Evolutionary conservation across 2,113 vertebrate species (phyloP).

Genomic region (Platysternon megacephalum): DNA sequence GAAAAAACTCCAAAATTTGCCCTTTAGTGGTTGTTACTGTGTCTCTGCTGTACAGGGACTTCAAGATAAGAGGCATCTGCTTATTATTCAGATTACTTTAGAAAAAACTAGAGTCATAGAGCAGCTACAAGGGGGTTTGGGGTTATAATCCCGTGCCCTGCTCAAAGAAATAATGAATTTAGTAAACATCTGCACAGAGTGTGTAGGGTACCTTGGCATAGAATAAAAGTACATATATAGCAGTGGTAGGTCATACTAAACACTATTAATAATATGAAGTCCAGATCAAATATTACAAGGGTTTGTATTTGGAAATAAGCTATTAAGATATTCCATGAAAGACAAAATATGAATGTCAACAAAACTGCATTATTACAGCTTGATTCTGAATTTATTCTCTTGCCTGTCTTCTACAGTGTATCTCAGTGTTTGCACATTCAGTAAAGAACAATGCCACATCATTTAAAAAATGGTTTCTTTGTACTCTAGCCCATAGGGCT

Average conservation of each 20-base stretch:
- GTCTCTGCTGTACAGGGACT: neutral
- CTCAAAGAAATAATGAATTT: neutral
- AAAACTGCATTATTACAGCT: neutral
- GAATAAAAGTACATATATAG: neutral
- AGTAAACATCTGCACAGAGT: neutral
- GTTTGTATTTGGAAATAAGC: neutral
- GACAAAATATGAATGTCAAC: fast-evolving
- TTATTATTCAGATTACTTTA: neutral
- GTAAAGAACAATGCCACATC: neutral
- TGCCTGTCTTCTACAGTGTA: fast-evolving
- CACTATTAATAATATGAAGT: neutral
- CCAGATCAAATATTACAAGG: neutral
- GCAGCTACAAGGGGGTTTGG: neutral
- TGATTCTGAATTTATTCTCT: neutral
- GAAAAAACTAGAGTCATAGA: neutral
- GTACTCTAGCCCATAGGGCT: neutral
- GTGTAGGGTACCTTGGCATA: neutral
- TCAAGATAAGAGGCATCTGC: neutral
- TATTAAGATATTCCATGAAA: neutral
- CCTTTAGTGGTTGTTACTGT: neutral
- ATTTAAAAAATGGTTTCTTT: neutral
- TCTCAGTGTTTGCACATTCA: neutral
- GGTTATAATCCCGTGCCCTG: neutral
- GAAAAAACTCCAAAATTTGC: neutral
- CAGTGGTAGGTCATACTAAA: neutral